Conservation (phyloP, 2,888 invertebrate genomes). For the Athetis lepigone region DNA sequence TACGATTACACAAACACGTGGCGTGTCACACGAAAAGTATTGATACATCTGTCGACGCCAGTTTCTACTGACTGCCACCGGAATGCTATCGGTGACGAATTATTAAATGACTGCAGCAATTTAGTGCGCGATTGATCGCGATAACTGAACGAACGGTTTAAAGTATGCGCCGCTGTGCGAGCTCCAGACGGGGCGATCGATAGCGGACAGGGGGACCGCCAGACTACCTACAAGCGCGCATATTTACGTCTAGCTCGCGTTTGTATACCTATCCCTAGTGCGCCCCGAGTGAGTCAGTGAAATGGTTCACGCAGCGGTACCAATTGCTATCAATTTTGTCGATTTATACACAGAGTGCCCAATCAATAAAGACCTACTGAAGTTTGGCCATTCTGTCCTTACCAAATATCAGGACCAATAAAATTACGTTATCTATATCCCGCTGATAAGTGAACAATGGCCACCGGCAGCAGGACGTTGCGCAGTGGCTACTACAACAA, state of each 20-base stretch:
- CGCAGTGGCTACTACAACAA: conserved; percentile 10
- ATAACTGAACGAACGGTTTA: conserved; percentile 15
- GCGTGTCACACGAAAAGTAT: conserved; percentile 6
- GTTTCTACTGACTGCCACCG: conserved; percentile 11
- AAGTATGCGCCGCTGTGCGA: background rate
- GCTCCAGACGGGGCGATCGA: conserved; percentile 58
- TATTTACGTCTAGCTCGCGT: conserved; percentile 10
- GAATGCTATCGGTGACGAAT: conserved; percentile 46
- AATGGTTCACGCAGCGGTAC: conserved; percentile 1
- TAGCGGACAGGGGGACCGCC: conserved; percentile 37
- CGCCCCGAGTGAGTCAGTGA: conserved; percentile 28
- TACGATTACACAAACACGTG: background rate
- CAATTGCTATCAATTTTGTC: background rate
- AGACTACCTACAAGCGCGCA: conserved; percentile 10
- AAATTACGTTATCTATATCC: conserved; percentile 34
- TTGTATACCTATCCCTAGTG: conserved; percentile 6
- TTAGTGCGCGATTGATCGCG: conserved; percentile 19
- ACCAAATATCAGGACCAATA: conserved; percentile 19
- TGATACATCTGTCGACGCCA: conserved; percentile 14
- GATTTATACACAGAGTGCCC: background rate
- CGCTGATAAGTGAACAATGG: conserved; percentile 38
- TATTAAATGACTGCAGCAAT: conserved; percentile 32
- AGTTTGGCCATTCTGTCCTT: background rate
- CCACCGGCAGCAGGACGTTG: conserved; percentile 10
- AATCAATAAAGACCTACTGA: background rate